phyloP scores from a whole-genome alignment of 1,140 invertebrate genomes.

The Trichonephila inaurata region DNA sequence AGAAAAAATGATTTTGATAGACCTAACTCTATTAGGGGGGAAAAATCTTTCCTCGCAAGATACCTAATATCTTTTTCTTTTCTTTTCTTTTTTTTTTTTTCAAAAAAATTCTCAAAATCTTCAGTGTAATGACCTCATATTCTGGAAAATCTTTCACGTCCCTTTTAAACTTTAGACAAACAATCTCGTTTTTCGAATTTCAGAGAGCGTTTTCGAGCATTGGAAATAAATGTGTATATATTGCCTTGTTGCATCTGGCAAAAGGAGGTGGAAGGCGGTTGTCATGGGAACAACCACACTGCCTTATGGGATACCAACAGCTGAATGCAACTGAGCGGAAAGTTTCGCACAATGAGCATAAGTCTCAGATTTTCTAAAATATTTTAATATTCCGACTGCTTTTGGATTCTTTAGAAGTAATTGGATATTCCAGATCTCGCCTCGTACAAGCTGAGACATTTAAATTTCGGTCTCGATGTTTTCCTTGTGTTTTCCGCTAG shows the following conservation, averaged over 20 bases:
- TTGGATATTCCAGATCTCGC: slow-evolving; percentile 61
- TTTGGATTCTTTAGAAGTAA: slow-evolving; percentile 36
- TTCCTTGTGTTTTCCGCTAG: background rate
- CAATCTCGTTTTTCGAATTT: slow-evolving; percentile 62
- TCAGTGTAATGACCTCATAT: slow-evolving; percentile 64
- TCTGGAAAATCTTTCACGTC: slow-evolving; percentile 58
- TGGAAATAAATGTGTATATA: slow-evolving; percentile 57
- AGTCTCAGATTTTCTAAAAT: slow-evolving; percentile 68
- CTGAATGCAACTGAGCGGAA: slow-evolving; percentile 56
- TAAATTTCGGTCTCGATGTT: background rate
- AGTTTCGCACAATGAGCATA: slow-evolving; percentile 60
- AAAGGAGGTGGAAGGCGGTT: background rate
- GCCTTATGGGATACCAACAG: slow-evolving; percentile 60
- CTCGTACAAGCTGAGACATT: background rate
- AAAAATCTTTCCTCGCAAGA: background rate
- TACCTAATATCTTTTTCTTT: background rate
- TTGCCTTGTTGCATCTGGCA: slow-evolving; percentile 41
- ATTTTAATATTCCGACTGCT: slow-evolving; percentile 60
- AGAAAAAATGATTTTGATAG: slow-evolving; percentile 18
- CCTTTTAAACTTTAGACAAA: slow-evolving; percentile 61
- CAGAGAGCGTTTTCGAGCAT: slow-evolving; percentile 6
- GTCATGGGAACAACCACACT: slow-evolving; percentile 52
- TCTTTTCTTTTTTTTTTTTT: background rate
- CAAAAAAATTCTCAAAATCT: slow-evolving; percentile 5
- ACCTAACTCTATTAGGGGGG: background rate